Evolutionary conservation across 2,888 invertebrate species (phyloP), one percentile per base, ranked within the genome.

Genomic region (Drosophila ustulata): DNA sequence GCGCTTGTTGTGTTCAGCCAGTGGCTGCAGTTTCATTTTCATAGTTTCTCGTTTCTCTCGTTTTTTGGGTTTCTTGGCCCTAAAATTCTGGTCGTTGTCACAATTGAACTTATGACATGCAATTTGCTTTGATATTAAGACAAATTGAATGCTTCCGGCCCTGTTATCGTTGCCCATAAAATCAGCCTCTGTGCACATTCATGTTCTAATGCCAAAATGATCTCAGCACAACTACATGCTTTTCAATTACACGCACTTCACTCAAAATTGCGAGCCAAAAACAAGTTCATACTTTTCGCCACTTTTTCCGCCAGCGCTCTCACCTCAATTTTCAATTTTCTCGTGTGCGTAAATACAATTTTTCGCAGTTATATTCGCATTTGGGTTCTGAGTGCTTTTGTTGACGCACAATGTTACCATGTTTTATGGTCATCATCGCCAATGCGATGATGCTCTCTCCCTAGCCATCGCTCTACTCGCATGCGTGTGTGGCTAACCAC

Each of bases 311-410:
- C 51, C 9, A 4, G 9, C 18, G 32, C 13, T 46, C 46, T 34
- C 63, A 68, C 75, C 80, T 70, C 71, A 77, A 75, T 80, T 80
- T 83, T 75, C 70, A 83, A 80, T 83, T 80, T 82, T 53, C 46
- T 41, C 18, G 56, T 53, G 56, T 63, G 66, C 73, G 63, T 57
- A 58, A 72, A 71, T 65, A 61, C 51, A 75, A 56, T 70, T 75
- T 79, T 70, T 68, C 43, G 56, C 51, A 63, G 63, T 55, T 69
- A 66, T 75, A 75, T 72, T 39, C 52, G 49, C 46, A 67, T 74
- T 56, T 57, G 52, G 32, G 28, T 43, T 57, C 52, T 34, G 51
- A 56, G 47, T 45, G 59, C 59, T 50, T 62, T 55, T 65, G 57
- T 49, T 45, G 62, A 53, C 57, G 55, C 37, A 65, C 69, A 57